Base-by-base conservation (phyloP, 2,113 vertebrate genomes). In the Pelvicachromis taeniatus region DNA sequence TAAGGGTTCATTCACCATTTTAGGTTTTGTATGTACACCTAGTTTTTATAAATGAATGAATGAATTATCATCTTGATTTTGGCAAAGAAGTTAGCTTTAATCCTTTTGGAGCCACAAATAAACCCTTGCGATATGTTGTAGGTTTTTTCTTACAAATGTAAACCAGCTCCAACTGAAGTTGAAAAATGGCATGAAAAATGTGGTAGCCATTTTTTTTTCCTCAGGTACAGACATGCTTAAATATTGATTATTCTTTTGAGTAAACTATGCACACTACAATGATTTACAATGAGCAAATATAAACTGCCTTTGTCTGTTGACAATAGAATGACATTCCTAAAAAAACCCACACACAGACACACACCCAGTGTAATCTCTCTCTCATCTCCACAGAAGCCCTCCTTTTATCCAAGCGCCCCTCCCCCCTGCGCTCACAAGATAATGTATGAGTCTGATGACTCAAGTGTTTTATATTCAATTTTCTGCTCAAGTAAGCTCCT, bases 401-500 rank as follows among this genome's bases (percentile, higher is more conserved):
- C 73, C 31, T 61, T 48, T 59, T 81, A 16, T 73, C 54, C 73
- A 40, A n/a, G 10, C 26, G 48, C 56, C 65, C 40, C 14, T n/a
- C 26, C 26, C 26, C 26, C 26, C 80, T 48, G 48, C 38, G n/a
- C 70, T 87, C 19, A 6, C 84, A 87, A 77, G 77, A 87, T 88
- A 88, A 33, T 75, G 26, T 75, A 52, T 75, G 70, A 75, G 70
- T 52, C 70, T 75, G 70, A 75, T 75, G 70, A 75, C 70, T 75
- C 70, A 75, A 93, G 84, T 90, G 70, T 91, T 89, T 91, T 77
- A 83, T 84, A 85, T 91, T 89, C 50, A 83, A 90, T 94, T 92
- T 91, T 91, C 89, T 91, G 85, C 91, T 89, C 86, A 91, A 88
- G 86, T 88, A 88, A 90, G 45, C 88, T 61, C 79, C 82, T 85